Evolutionary conservation across 2,113 vertebrate species (phyloP).

Genomic region (Perca fluviatilis): DNA sequence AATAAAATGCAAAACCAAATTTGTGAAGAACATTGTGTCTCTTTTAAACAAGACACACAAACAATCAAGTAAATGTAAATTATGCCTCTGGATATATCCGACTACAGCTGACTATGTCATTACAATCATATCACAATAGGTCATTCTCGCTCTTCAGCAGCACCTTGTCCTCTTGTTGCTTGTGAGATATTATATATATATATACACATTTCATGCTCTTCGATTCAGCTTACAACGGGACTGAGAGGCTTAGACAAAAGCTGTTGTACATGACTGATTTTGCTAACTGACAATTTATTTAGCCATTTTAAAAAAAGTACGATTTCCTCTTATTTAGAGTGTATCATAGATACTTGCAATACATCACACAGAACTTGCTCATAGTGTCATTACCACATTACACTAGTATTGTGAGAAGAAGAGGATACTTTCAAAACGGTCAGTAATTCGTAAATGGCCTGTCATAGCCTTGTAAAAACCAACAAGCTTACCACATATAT

Average conservation of each 20-base stretch:
- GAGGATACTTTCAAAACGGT: not conserved
- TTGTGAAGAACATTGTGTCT: not conserved
- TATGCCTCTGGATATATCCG: not conserved
- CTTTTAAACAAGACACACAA: not conserved
- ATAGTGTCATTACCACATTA: not conserved
- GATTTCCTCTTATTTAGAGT: not conserved
- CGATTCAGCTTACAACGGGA: not conserved
- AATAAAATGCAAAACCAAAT: not conserved
- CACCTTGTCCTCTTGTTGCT: not conserved
- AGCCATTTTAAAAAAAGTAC: not conserved
- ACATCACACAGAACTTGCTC: not conserved
- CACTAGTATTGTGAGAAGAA: not conserved
- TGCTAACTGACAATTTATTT: not conserved
- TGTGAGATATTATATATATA: too few species aligned
- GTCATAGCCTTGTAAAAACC: not conserved
- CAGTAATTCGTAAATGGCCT: not conserved
- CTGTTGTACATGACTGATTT: not conserved
- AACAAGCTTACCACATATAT: not conserved
- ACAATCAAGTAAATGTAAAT: not conserved
- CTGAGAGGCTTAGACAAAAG: not conserved
- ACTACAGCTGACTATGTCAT: not conserved
- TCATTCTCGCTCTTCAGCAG: not conserved
- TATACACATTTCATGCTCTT: too few species aligned
- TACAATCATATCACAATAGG: not conserved
- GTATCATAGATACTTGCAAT: not conserved